A percentile compares a stretch with the other conserved stretches of the same genome.
phyloP scores from a whole-genome alignment of 2,797 vertebrate genomes.

The Coluber constrictor region DNA sequence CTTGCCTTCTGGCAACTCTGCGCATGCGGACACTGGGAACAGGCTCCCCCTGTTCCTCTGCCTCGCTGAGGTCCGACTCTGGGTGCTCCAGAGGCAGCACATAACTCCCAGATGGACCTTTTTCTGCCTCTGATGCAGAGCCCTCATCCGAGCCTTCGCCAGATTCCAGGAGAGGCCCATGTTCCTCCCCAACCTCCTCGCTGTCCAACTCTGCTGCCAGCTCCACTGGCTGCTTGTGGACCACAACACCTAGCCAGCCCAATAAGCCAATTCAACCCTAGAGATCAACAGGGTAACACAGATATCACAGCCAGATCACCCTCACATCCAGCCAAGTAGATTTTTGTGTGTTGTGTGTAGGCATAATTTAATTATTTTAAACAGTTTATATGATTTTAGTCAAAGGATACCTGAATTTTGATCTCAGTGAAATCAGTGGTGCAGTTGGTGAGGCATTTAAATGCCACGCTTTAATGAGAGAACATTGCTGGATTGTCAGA shows the following conservation, averaged over 20 bases:
- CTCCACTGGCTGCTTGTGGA: rapidly evolving
- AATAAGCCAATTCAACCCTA: background rate
- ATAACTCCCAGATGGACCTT: no score
- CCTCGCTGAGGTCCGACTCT: no score
- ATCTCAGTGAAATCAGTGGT: background rate
- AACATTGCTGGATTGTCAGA: background rate
- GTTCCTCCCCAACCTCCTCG: no score
- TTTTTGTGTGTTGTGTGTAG: background rate
- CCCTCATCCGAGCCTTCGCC: no score
- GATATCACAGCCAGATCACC: background rate
- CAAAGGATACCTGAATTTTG: background rate
- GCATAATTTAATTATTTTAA: background rate
- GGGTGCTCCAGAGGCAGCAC: no score
- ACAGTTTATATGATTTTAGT: background rate
- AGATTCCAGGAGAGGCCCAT: no score
- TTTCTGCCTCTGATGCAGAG: no score
- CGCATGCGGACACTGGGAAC: no score
- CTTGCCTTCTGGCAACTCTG: no score
- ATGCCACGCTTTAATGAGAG: background rate
- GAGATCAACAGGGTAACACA: background rate
- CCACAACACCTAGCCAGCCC: background rate
- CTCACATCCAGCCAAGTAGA: background rate
- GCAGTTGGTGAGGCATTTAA: background rate
- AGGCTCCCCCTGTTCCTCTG: no score
- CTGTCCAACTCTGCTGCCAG: no score